These are phyloP conservation scores for Calidris pygmaea DNA, from an alignment of 2,113 vertebrate genomes.

Conservation along the genomic window DNA sequence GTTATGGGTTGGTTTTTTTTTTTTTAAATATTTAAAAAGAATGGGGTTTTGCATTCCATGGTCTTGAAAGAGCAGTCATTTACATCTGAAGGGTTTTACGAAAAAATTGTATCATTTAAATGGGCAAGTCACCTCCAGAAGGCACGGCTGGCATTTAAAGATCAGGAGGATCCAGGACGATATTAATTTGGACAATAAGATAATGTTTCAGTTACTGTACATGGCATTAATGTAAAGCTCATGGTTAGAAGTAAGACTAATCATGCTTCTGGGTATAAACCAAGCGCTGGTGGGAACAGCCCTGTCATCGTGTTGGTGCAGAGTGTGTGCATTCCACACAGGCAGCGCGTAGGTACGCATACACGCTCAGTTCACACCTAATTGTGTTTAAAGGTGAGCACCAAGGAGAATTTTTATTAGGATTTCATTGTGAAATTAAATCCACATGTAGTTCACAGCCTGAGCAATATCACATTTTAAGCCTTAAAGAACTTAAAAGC, in stretches of 20 bases:
- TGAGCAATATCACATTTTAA: not conserved
- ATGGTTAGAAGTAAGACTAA: not conserved
- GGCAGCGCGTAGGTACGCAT: accelerated
- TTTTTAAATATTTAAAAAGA: not conserved
- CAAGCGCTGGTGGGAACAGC: not conserved
- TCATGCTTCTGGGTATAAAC: not conserved
- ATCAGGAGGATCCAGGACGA: not conserved
- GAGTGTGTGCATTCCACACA: accelerated
- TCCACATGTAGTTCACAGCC: not conserved
- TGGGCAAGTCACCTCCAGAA: not conserved
- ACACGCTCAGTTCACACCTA: not conserved
- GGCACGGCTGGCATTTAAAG: not conserved
- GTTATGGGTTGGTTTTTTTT: not conserved
- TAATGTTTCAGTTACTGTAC: not conserved
- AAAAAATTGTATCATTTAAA: not conserved
- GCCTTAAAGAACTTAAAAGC: not conserved
- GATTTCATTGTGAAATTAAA: conserved; percentile 5
- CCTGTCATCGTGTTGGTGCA: accelerated
- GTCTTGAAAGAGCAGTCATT: not conserved
- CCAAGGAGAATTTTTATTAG: not conserved
- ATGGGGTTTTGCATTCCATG: not conserved
- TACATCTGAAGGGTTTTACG: not conserved
- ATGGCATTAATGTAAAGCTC: not conserved
- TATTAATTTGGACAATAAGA: not conserved
- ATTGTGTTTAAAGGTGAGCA: not conserved